Conservation (phyloP, 30 jellyfish, hydroid and myxozoan species). For the Nemopilema nomurai region DNA sequence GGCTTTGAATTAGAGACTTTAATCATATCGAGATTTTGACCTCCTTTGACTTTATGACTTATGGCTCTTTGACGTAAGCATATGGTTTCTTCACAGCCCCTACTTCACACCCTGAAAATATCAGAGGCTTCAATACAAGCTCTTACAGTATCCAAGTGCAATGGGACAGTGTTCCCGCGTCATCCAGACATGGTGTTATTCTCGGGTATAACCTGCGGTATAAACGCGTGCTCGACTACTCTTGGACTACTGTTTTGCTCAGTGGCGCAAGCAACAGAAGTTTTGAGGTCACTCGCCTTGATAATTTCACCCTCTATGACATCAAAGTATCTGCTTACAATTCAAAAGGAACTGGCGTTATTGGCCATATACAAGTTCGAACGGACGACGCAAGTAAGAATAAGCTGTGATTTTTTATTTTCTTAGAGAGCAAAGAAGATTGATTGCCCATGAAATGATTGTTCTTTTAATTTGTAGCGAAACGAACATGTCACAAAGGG, state of each 20-base stretch:
- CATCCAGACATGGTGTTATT: constrained; percentile 36
- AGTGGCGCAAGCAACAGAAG: constrained; percentile 12
- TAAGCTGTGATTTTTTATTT: too few species aligned
- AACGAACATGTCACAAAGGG: too few species aligned
- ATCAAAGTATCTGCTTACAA: constrained; percentile 27
- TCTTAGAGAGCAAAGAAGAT: too few species aligned
- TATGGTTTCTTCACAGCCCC: constrained; percentile 14
- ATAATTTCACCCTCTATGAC: constrained; percentile 13
- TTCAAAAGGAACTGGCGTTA: constrained; percentile 31
- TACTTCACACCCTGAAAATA: constrained; percentile 11
- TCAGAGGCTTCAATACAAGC: constrained; percentile 26
- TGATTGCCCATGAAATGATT: too few species aligned
- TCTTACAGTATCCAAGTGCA: constrained; percentile 28
- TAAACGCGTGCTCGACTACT: background rate
- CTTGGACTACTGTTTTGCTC: background rate
- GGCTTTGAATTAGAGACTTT: too few species aligned
- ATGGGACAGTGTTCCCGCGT: constrained; percentile 23
- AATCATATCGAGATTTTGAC: too few species aligned
- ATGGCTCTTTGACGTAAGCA: background rate
- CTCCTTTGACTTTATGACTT: background rate
- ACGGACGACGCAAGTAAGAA: constrained; percentile 37
- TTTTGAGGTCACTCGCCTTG: constrained; percentile 4
- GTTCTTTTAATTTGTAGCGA: too few species aligned
- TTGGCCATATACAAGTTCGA: background rate
- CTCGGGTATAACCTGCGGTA: constrained; percentile 26